These are phyloP conservation scores for Micrastur ruficollis DNA, from an alignment of 2,797 vertebrate species.

Conservation along the genomic window DNA sequence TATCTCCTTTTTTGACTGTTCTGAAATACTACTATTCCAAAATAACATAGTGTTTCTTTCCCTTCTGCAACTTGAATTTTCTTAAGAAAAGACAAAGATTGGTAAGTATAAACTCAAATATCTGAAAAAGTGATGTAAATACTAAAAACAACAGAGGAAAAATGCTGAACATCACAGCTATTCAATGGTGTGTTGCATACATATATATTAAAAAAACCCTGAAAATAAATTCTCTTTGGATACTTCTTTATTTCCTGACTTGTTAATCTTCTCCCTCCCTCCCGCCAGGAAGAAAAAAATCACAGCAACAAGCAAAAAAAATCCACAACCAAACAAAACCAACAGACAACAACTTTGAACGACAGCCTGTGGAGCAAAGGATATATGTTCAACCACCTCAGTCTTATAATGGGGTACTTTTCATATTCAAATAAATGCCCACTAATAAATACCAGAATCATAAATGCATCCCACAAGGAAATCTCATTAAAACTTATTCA, in stretches of 20 bases:
- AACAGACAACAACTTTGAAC: constrained; percentile 26
- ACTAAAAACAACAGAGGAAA: background rate
- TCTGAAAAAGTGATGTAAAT: background rate
- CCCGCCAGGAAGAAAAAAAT: background rate
- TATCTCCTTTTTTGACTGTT: background rate
- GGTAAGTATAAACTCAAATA: background rate
- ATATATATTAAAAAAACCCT: background rate
- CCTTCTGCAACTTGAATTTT: background rate
- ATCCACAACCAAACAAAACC: background rate
- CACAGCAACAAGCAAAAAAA: background rate
- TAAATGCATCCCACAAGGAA: constrained; percentile 40
- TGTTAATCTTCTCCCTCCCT: background rate
- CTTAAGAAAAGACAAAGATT: background rate
- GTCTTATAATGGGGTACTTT: background rate
- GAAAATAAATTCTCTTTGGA: background rate
- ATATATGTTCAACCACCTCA: constrained; percentile 16
- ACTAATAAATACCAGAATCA: constrained; percentile 50
- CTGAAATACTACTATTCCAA: background rate
- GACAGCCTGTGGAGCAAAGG: background rate
- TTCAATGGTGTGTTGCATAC: background rate
- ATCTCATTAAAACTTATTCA: constrained; percentile 44
- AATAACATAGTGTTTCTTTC: background rate
- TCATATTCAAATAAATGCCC: constrained; percentile 46
- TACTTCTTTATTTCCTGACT: background rate
- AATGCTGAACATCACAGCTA: background rate